These are phyloP conservation scores for Indicator indicator DNA, from an alignment of 2,113 vertebrate species.

Conservation along the genomic window DNA sequence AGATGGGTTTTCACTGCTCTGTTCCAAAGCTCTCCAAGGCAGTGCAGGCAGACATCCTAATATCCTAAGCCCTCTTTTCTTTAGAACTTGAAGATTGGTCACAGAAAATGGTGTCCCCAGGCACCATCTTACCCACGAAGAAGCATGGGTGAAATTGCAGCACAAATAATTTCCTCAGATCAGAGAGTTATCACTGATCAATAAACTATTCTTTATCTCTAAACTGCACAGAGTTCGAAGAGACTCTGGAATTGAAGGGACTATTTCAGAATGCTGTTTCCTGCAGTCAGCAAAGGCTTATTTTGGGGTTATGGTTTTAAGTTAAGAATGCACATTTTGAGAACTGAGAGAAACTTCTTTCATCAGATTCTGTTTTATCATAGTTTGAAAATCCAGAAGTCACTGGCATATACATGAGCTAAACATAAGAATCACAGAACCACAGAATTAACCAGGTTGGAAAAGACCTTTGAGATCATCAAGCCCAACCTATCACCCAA, in stretches of 20 bases:
- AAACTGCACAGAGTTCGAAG: not conserved
- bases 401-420: not conserved
- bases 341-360: not conserved
- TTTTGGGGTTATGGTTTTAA: not conserved
- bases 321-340: not conserved
- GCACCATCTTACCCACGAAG: not conserved
- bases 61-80: not conserved
- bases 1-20: not conserved
- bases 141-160: not conserved
- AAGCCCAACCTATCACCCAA: too few relatives aligned
- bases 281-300: slow-evolving; percentile 11
- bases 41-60: not conserved
- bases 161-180: not conserved
- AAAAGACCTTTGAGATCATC: too few relatives aligned
- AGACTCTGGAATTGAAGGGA: not conserved
- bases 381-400: not conserved
- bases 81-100: not conserved
- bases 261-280: not conserved
- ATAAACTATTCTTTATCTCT: not conserved
- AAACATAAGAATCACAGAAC: not conserved
- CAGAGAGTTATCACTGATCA: not conserved
- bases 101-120: not conserved
- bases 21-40: not conserved
- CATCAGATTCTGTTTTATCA: not conserved
- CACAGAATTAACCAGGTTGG: too few relatives aligned